These are phyloP conservation scores for Enteromius afrohamiltoni DNA, from an alignment of 2,797 vertebrate genomes.

Conservation along the genomic window DNA sequence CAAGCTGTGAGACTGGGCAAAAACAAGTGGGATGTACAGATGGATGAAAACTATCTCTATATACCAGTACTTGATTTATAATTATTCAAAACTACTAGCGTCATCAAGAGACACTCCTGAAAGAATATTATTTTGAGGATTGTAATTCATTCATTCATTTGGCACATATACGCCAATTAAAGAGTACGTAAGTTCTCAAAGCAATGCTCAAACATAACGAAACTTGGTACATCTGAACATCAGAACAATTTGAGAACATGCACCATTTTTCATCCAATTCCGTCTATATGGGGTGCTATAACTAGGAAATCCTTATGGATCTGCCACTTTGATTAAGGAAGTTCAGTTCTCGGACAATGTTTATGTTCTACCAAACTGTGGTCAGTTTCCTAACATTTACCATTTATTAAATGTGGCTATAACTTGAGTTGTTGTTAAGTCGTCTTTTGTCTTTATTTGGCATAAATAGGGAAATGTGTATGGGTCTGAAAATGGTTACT, in stretches of 20 bases:
- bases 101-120: background rate
- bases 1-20: background rate
- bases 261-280: conserved; percentile 9
- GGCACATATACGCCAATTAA: background rate
- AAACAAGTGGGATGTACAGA: background rate
- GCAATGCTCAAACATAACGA: background rate
- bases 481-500: background rate
- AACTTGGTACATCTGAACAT: background rate
- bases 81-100: background rate
- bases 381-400: background rate
- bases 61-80: conserved; percentile 1
- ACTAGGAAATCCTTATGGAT: background rate
- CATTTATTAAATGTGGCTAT: background rate
- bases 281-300: background rate
- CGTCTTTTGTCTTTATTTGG: background rate
- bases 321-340: background rate
- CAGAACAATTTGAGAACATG: background rate
- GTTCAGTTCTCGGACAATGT: background rate
- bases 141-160: background rate
- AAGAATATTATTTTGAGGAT: background rate
- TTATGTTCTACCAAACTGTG: background rate
- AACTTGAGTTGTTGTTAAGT: background rate
- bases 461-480: background rate
- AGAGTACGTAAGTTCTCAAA: background rate
- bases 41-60: background rate